Evolutionary conservation across 2,113 vertebrate genomes (phyloP), one percentile per base, ranked within the genome.

Genomic region (Pygoscelis antarcticus): DNA sequence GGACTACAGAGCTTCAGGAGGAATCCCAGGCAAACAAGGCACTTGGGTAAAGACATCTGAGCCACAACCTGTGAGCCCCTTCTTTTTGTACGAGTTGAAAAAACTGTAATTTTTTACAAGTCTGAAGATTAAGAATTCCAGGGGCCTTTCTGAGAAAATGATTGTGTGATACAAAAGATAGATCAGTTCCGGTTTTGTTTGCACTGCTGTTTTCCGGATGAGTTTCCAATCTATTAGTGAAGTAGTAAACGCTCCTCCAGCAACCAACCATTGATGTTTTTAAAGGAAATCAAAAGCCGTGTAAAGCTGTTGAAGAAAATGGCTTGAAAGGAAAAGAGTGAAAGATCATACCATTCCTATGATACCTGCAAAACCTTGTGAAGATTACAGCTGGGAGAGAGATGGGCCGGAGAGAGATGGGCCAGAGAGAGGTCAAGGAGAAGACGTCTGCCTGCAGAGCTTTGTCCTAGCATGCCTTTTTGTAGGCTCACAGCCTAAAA

Each of bases 271-370:
- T 1, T 83, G 54, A 80, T 29, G 49, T 80, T 90, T 89, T 70
- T 78, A 92, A 91, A 93, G 44, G 19, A 72, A 96, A 85, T 91
- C 69, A 91, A 89, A 96, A 72, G 47, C 70, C 47, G 15, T 29
- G 21, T 46, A 84, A 89, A 38, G 27, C 11, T 92, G 68, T 40
- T 38, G 77, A 79, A 87, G 44, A 77, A 94, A 88, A 75, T 22
- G 16, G 1, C 58, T 79, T 82, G 44, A 87, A 95, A 95, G n/a
- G 8, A 70, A 57, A 89, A 47, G 66, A 78, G 5, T 62, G 57
- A 79, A 82, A 87, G 47, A 72, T 82, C 30, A 15, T 79, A 36
- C 26, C 2, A 34, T 76, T 85, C 32, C 38, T 91, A 14, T 42
- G 44, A 54, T 19, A 93, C 25, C 70, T 87, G 58, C 34, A 85